Percentiles rank a stretch among this genome's conserved stretches.
Conservation (phyloP, 92 coral and sea anemone species). For the Epizoanthus scotinus region DNA sequence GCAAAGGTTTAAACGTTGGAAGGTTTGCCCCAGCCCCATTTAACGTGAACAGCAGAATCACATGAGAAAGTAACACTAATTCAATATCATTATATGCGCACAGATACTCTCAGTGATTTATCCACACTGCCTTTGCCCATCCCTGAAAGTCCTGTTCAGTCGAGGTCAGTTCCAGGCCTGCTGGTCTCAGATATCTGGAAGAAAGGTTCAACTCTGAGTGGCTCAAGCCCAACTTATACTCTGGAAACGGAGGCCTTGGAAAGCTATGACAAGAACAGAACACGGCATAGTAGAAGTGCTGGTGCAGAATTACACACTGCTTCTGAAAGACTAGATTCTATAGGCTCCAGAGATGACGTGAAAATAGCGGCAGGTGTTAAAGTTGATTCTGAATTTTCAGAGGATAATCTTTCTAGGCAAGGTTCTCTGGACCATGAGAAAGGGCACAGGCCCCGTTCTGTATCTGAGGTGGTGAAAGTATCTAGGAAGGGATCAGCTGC, state of each 20-base stretch:
- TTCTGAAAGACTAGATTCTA: conserved; percentile 37
- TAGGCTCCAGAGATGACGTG: conserved; percentile 43
- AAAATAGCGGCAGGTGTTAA: conserved; percentile 41
- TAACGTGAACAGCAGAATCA: too few species aligned
- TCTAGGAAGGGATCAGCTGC: conserved; percentile 38
- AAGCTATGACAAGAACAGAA: conserved; percentile 60
- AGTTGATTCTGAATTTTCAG: conserved; percentile 55
- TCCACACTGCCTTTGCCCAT: conserved; percentile 78
- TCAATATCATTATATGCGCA: background rate
- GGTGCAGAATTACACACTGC: conserved; percentile 38
- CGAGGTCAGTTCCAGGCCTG: conserved; percentile 85
- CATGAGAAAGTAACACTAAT: background rate
- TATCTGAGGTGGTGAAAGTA: conserved; percentile 73
- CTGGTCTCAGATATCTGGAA: conserved; percentile 81
- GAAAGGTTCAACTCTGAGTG: conserved; percentile 76
- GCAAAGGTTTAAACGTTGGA: too few species aligned
- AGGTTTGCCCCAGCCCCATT: too few species aligned
- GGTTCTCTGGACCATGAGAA: conserved; percentile 56
- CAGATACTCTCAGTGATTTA: conserved; percentile 77
- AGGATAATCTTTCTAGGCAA: conserved; percentile 52
- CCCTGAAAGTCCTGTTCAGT: conserved; percentile 79
- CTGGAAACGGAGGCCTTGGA: conserved; percentile 77
- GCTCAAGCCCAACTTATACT: conserved; percentile 57
- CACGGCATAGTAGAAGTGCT: conserved; percentile 53
- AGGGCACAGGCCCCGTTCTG: conserved; percentile 73